These are phyloP conservation scores for Lithophane semibrunnea DNA, from an alignment of 2,888 invertebrate species.

Conservation along the genomic window DNA sequence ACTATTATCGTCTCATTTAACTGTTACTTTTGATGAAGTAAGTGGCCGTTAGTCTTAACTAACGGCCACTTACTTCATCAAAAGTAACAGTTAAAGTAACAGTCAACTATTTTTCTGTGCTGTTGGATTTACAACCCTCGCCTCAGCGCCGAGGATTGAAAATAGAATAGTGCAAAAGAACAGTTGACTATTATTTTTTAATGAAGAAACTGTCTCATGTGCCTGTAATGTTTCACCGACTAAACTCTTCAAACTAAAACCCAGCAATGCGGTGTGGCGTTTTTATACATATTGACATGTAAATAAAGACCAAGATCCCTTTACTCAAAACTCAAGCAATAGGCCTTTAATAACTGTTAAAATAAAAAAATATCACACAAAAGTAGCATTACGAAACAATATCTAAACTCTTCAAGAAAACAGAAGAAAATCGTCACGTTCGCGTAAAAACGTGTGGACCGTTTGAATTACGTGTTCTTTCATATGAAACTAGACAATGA, in stretches of 20 bases:
- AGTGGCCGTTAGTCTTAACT: no score
- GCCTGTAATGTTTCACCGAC: no score
- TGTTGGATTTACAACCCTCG: no score
- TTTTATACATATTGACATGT: background rate
- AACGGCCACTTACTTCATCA: no score
- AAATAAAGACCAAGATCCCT: background rate
- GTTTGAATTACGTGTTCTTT: slow-evolving; percentile 38
- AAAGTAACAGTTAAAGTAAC: no score
- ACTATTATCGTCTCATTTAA: no score
- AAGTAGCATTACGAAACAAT: slow-evolving; percentile 22
- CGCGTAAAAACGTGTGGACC: slow-evolving; percentile 32
- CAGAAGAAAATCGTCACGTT: slow-evolving; percentile 24
- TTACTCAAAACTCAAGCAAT: background rate
- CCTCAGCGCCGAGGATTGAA: no score
- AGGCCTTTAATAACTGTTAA: slow-evolving; percentile 14
- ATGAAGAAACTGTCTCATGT: no score
- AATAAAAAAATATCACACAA: slow-evolving; percentile 19
- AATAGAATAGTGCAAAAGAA: no score
- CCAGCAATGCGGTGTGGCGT: background rate
- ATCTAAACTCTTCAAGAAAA: background rate
- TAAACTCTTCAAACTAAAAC: background rate
- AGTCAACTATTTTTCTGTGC: no score
- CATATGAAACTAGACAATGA: slow-evolving; percentile 19
- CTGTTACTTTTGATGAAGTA: no score
- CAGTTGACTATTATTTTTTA: no score